phyloP scores from a whole-genome alignment of 2,888 invertebrate genomes.

The Theretra japonica region DNA sequence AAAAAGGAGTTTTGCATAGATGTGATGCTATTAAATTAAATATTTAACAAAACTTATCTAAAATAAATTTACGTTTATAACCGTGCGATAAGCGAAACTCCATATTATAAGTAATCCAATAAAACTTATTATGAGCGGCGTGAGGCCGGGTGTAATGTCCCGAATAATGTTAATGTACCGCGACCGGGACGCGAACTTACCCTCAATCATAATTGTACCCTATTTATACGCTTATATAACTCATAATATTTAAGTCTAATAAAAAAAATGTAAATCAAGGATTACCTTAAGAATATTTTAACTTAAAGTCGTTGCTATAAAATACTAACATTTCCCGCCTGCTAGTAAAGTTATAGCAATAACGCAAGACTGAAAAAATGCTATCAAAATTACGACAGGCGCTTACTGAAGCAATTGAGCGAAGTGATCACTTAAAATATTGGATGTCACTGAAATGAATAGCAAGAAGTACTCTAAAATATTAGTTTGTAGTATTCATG shows the following conservation, averaged over 20 bases:
- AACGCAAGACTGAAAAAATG: not conserved
- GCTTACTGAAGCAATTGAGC: not conserved
- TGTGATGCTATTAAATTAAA: no score
- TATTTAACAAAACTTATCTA: not conserved
- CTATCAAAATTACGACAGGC: conserved; percentile 8
- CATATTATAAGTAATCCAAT: not conserved
- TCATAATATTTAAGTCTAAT: not conserved
- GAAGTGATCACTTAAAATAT: not conserved
- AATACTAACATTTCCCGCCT: not conserved
- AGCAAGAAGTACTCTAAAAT: not conserved
- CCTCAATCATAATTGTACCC: conserved; percentile 6
- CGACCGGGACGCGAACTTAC: not conserved
- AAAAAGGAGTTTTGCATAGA: not conserved
- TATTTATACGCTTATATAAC: not conserved
- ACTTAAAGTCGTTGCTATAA: not conserved
- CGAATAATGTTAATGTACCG: conserved; percentile 15
- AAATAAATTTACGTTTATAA: not conserved
- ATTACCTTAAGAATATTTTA: not conserved
- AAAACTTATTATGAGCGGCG: conserved; percentile 9
- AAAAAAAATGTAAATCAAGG: no score
- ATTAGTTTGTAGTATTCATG: not conserved
- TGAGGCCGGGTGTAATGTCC: conserved; percentile 7
- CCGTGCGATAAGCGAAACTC: not conserved
- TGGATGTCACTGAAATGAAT: not conserved
- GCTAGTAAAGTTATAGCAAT: conserved; percentile 13